Evolutionary conservation across 2,113 vertebrate species (phyloP), one percentile per base, ranked within the genome.

Genomic region (Pachyramphus minor): DNA sequence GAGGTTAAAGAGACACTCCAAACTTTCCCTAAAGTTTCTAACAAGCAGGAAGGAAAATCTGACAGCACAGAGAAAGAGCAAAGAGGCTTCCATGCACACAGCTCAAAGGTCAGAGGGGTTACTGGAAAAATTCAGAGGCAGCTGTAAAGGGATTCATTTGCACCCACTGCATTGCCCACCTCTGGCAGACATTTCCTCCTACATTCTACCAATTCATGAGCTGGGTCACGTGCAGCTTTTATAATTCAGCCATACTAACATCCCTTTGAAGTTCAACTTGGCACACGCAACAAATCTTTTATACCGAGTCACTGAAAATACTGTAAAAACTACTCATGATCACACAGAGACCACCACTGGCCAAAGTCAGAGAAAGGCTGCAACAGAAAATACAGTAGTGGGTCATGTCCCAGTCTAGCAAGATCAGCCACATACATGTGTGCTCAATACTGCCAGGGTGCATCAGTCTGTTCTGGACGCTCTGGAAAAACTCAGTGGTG

Each of bases 211-310:
- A 53, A 45, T n/a, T 87, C 56, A 42, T 14, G 11, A 12, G 14
- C 16, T 60, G 63, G 55, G 41, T 73, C 62, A 86, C 1, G 0
- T 35, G 78, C 39, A 75, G 53, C 67, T 79, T 84, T 83, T 76
- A 15, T 6, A 83, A 75, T 41, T 89, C 84, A 91, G 67, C 52
- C 84, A 87, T 55, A 37, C 66, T 64, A 84, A 42, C 74, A 14
- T 82, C 72, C 78, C 79, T 77, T 17, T 60, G 90, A 95, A 95
- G 90, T 80, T 73, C n/a, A 79, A 50, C 79, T 89, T 90, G 84
- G 87, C 87, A 72, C 23, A 37, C 9, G 45, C 56, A 92, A 59
- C 4, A 35, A 74, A 59, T 19, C 56, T 84, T 79, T 73, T 59
- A 47, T 45, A 85, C 37, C 19, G 22, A 93, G 66, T 71, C 58